Conservation (phyloP, 2,888 invertebrate genomes). For the Nowickia ferox region DNA sequence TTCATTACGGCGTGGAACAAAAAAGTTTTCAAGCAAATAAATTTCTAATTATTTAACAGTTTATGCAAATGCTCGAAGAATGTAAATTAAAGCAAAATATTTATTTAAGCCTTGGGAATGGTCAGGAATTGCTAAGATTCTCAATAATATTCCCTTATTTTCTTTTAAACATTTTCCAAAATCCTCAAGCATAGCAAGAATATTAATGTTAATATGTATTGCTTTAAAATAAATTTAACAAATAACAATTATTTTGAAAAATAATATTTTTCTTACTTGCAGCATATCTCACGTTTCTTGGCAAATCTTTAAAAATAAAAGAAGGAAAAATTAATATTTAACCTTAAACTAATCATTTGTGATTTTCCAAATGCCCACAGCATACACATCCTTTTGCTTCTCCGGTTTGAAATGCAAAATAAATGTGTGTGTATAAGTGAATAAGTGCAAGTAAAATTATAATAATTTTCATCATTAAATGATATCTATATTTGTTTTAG, state of each 20-base stretch:
- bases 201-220: too few relatives aligned
- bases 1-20: conserved; percentile 15
- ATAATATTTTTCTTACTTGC: not conserved
- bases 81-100: not conserved
- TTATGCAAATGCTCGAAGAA: conserved; percentile 2
- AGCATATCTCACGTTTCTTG: not conserved
- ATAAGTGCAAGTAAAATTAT: conserved; percentile 16
- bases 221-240: not conserved
- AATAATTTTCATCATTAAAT: conserved; percentile 13
- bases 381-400: conserved; percentile 17
- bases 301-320: not conserved
- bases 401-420: conserved; percentile 16
- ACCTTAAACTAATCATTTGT: not conserved
- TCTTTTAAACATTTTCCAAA: too few relatives aligned
- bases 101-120: not conserved
- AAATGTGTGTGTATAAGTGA: not conserved
- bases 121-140: not conserved
- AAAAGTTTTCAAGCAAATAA: conserved; percentile 22
- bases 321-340: conserved; percentile 18
- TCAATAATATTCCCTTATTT: too few relatives aligned
- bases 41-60: conserved; percentile 17
- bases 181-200: too few relatives aligned
- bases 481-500: not conserved
- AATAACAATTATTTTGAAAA: not conserved
- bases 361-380: conserved; percentile 38